Percentiles rank a stretch among this genome's conserved stretches.
These are phyloP conservation scores for Epizoanthus rinbou DNA, from an alignment of 92 coral and sea anemone genomes.

Conservation along the genomic window DNA sequence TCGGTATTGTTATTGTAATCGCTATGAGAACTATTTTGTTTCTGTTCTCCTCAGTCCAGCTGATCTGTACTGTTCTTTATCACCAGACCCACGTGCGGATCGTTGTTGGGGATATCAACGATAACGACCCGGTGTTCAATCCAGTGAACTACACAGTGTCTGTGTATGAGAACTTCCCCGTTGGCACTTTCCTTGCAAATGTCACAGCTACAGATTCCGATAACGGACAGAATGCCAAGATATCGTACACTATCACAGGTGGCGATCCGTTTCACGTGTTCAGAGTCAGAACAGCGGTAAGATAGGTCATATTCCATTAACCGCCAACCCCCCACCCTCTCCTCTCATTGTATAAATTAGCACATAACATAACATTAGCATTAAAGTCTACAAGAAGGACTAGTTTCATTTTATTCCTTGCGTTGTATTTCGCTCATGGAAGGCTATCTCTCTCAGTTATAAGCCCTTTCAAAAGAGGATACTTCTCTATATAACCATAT, in stretches of 20 bases:
- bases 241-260: conserved; percentile 73
- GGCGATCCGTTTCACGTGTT: conserved; percentile 82
- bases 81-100: conserved; percentile 78
- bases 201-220: conserved; percentile 92
- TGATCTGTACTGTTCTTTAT: not conserved
- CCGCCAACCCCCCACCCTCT: not conserved
- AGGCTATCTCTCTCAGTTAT: too few species aligned
- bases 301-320: not conserved
- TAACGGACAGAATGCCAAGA: conserved; percentile 84
- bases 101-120: conserved; percentile 85
- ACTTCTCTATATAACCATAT: too few species aligned
- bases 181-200: conserved; percentile 70
- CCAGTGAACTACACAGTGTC: conserved; percentile 89
- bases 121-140: conserved; percentile 80
- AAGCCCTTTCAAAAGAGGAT: too few species aligned
- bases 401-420: too few species aligned
- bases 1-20: not conserved
- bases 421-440: too few species aligned
- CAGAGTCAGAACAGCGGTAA: conserved; percentile 72
- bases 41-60: not conserved
- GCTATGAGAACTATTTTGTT: too few species aligned
- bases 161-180: conserved; percentile 80
- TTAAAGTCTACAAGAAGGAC: too few species aligned
- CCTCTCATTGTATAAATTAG: not conserved
- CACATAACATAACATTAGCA: not conserved